Percentiles rank a stretch among this genome's conserved stretches.
These are phyloP conservation scores for Drosophila pseudoananassae DNA, from an alignment of 1,140 invertebrate species.

Conservation along the genomic window DNA sequence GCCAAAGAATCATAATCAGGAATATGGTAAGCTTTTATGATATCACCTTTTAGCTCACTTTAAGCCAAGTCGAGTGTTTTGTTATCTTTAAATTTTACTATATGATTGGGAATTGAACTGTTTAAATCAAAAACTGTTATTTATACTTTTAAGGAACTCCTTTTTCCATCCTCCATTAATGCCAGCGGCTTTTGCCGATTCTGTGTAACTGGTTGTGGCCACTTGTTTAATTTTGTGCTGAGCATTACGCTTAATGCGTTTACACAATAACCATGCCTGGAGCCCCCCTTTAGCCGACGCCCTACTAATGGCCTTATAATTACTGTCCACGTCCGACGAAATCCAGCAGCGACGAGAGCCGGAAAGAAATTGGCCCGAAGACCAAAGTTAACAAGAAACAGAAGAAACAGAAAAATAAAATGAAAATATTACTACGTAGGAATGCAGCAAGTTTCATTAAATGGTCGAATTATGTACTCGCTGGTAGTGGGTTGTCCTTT, in stretches of 20 bases:
- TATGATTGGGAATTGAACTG: neutral
- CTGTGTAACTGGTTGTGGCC: slow-evolving; percentile 17
- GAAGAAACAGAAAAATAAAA: slow-evolving; percentile 29
- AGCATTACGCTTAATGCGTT: slow-evolving; percentile 78
- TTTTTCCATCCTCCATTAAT: neutral
- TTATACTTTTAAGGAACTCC: neutral
- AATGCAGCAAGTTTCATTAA: slow-evolving; percentile 65
- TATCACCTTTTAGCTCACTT: neutral
- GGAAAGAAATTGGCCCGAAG: slow-evolving; percentile 53
- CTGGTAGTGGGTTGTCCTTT: slow-evolving; percentile 24
- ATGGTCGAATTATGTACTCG: slow-evolving; percentile 61
- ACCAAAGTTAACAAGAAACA: slow-evolving; percentile 49
- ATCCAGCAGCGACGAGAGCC: slow-evolving; percentile 48
- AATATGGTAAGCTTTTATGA: neutral
- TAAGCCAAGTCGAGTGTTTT: neutral
- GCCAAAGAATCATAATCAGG: neutral
- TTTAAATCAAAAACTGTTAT: neutral
- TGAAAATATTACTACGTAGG: slow-evolving; percentile 21
- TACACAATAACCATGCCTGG: slow-evolving; percentile 75
- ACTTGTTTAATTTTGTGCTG: slow-evolving; percentile 71
- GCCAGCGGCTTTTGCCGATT: slow-evolving; percentile 33
- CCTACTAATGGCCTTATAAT: slow-evolving; percentile 79
- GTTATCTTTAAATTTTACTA: neutral
- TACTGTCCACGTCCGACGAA: slow-evolving; percentile 68
- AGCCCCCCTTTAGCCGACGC: slow-evolving; percentile 16